These are phyloP conservation scores for Callimorpha dominula DNA, from an alignment of 2,888 invertebrate species.

Conservation along the genomic window DNA sequence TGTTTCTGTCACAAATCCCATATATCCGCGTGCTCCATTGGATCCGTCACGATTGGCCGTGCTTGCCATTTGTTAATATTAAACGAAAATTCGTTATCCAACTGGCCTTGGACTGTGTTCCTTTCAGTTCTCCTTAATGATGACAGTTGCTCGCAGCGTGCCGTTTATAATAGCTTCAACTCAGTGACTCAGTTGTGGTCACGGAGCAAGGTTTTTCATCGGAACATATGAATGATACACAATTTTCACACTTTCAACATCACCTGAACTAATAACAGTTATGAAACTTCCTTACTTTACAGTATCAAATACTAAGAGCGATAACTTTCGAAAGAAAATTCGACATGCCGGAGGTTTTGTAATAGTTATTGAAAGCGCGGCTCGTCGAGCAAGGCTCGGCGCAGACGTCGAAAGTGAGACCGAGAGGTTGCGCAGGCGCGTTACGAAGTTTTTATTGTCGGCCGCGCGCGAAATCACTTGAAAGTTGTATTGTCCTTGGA, in stretches of 20 bases:
- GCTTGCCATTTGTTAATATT: conserved; percentile 83
- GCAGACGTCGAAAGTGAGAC: conserved; percentile 84
- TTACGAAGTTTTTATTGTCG: conserved; percentile 86
- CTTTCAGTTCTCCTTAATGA: conserved; percentile 85
- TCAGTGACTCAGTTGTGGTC: conserved; percentile 64
- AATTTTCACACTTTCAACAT: conserved; percentile 45
- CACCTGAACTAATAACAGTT: conserved; percentile 42
- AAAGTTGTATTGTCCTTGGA: conserved; percentile 86
- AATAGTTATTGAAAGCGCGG: conserved; percentile 81
- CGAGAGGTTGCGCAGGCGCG: conserved; percentile 85
- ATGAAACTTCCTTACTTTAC: conserved; percentile 54
- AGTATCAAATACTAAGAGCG: conserved; percentile 62
- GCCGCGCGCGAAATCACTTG: conserved; percentile 86
- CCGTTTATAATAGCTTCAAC: conserved; percentile 73
- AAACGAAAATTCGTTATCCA: conserved; percentile 86
- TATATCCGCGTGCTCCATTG: conserved; percentile 75
- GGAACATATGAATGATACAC: conserved; percentile 38
- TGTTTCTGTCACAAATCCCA: conserved; percentile 65
- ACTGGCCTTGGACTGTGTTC: conserved; percentile 81
- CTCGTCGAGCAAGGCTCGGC: conserved; percentile 71
- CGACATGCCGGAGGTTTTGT: conserved; percentile 81
- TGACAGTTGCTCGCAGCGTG: conserved; percentile 83
- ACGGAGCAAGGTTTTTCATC: conserved; percentile 63
- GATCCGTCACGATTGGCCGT: conserved; percentile 79
- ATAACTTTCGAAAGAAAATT: conserved; percentile 81